phyloP scores from a whole-genome alignment of 1,140 invertebrate genomes.

The Euglossa dilemma region DNA sequence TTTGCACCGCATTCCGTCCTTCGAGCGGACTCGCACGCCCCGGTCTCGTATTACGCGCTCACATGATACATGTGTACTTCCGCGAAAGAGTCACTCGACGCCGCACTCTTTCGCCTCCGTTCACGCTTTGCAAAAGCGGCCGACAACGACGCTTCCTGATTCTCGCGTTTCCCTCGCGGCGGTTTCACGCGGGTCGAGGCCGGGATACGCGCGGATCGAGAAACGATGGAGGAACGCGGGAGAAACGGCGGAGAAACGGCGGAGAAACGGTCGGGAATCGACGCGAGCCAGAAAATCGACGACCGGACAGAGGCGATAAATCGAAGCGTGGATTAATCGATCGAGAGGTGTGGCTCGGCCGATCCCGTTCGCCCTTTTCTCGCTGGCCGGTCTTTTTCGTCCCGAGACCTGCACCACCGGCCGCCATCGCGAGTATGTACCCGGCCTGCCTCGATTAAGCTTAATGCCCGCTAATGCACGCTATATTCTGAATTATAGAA shows the following conservation, averaged over 20 bases:
- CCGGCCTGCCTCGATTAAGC: conserved; percentile 16
- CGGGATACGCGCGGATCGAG: background rate
- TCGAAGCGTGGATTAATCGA: conserved; percentile 34
- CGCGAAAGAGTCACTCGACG: conserved; percentile 57
- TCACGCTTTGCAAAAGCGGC: conserved; percentile 7
- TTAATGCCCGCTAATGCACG: conserved; percentile 27
- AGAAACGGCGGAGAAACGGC: too few species aligned
- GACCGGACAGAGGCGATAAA: background rate
- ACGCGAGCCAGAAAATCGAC: background rate
- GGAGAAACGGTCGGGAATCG: too few species aligned
- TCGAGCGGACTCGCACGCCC: background rate
- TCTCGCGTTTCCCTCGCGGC: conserved; percentile 54
- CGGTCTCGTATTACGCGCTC: conserved; percentile 28
- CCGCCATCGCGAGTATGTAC: background rate
- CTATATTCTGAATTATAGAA: conserved; percentile 25
- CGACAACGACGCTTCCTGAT: conserved; percentile 45
- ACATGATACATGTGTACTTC: conserved; percentile 43
- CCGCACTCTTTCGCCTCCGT: conserved; percentile 10
- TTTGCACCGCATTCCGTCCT: conserved; percentile 8
- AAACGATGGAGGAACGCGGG: too few species aligned
- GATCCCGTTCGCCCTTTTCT: conserved; percentile 27
- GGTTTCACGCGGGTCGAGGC: conserved; percentile 12
- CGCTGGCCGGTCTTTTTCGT: background rate
- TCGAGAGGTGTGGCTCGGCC: conserved; percentile 6
- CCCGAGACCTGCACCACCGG: background rate